Evolutionary conservation across 2,797 vertebrate genomes (phyloP).

Genomic region (Mormyrus hasselquistii): DNA sequence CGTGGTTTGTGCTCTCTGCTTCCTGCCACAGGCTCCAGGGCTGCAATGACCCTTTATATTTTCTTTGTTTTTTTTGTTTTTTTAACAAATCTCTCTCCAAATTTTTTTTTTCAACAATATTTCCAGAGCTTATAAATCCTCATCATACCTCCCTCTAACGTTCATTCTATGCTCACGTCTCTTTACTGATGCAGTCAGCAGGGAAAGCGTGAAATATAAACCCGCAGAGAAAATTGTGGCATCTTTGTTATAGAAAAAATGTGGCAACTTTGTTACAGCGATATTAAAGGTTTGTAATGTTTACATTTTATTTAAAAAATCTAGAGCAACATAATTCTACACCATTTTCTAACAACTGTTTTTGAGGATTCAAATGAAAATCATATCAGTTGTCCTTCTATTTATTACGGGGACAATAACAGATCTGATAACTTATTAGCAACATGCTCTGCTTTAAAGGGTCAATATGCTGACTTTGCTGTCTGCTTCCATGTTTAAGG

Average conservation of each 20-base stretch:
- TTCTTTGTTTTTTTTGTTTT: neutral
- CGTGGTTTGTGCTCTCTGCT: neutral
- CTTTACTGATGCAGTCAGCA: neutral
- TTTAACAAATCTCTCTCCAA: neutral
- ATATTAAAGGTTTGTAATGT: neutral
- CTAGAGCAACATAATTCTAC: neutral
- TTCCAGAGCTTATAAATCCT: neutral
- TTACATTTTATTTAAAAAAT: neutral
- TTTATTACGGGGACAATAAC: neutral
- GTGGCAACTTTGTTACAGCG: neutral
- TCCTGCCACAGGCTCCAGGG: neutral
- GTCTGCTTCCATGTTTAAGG: neutral
- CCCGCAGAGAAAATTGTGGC: neutral
- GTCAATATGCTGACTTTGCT: neutral
- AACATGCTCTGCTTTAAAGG: neutral
- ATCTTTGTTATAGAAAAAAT: neutral
- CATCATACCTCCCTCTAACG: neutral
- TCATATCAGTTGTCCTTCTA: neutral
- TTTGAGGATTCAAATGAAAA: neutral
- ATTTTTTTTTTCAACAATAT: neutral
- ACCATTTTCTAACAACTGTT: neutral
- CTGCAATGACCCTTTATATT: neutral
- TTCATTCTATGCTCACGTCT: neutral
- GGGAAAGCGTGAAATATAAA: neutral
- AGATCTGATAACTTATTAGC: neutral